Evolutionary conservation across 2,888 invertebrate genomes (phyloP).

Genomic region (Cryptocheilus praepositus): DNA sequence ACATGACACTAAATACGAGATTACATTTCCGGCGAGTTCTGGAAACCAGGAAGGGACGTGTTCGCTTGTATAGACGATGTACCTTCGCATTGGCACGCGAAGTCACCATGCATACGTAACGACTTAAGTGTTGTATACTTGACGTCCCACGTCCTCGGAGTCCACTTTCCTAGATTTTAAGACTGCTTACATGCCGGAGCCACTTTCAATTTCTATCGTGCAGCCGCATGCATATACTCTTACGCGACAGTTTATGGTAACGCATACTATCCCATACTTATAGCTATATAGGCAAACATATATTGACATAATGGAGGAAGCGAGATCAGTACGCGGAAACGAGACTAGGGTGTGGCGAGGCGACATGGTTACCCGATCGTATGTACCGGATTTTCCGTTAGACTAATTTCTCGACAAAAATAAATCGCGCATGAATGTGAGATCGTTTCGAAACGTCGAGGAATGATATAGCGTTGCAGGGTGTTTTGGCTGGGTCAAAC

Average conservation of each 20-base stretch:
- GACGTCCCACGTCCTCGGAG: constrained; percentile 16
- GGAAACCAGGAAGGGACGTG: not conserved
- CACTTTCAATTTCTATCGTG: constrained; percentile 50
- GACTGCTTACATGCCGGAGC: constrained; percentile 25
- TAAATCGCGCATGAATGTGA: not conserved
- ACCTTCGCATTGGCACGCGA: not conserved
- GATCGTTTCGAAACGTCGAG: not conserved
- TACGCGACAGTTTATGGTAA: not conserved
- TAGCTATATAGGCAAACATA: not conserved
- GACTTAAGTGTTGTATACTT: constrained; percentile 13
- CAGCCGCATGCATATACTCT: too few relatives aligned
- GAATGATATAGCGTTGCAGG: too few relatives aligned
- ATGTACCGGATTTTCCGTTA: too few relatives aligned
- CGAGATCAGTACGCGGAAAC: constrained; percentile 40
- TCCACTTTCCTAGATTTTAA: constrained; percentile 44
- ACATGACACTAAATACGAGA: not conserved
- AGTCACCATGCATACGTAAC: constrained; percentile 17
- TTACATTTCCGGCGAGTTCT: not conserved
- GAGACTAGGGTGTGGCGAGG: constrained; percentile 46
- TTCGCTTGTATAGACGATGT: constrained; percentile 1
- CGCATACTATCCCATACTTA: not conserved
- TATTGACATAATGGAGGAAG: too few relatives aligned
- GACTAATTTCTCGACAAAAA: too few relatives aligned
- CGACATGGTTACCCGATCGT: constrained; percentile 23
- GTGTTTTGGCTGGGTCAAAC: too few relatives aligned